Evolutionary conservation across 2,888 invertebrate species (phyloP), one percentile per base, ranked within the genome.

Genomic region (Drosophila recens): DNA sequence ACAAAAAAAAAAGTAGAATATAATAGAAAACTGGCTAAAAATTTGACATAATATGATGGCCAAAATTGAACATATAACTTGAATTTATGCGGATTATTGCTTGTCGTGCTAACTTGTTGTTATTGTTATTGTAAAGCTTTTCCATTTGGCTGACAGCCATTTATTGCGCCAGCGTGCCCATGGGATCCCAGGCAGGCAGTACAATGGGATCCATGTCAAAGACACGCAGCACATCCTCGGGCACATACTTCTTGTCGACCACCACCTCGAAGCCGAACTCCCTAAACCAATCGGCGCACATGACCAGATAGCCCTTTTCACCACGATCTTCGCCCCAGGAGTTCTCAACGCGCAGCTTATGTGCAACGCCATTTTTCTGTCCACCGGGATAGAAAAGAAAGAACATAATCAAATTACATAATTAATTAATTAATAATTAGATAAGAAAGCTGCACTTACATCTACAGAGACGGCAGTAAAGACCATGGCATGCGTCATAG

Each of bases 171-270:
- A 97, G 94, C 2, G 96, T 96, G 65, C 98, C 98, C 97, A 98
- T 97, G 2, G 98, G 98, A 93, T 98, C 98, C 98, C 98, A 98
- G 0, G 98, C 97, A 4, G 98, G 98, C 87, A 98, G 93, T 40
- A 96, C 94, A 68, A 95, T 94, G 0, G 97, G 96, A 67, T 95
- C 94, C 91, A 96, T 95, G 53, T 96, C 94, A 90, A 96, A 96
- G 15, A 97, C 96, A 67, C 95, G 94, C 80, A 97, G 88, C 9
- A 97, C 95, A 46, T 96, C 95, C 1, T 94, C 93, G 8, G 97
- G 95, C 27, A 98, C 95, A 89, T 94, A 95, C 90, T 96, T 96
- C 92, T 96, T 97, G 91, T 98, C 97, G 27, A 98, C 95, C 2
- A 97, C 98, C 74, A 97, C 96, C 94, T 98, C 97, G 89, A 96